Evolutionary conservation across 1,140 invertebrate species (phyloP).

Genomic region (Neotoxoptera formosana): DNA sequence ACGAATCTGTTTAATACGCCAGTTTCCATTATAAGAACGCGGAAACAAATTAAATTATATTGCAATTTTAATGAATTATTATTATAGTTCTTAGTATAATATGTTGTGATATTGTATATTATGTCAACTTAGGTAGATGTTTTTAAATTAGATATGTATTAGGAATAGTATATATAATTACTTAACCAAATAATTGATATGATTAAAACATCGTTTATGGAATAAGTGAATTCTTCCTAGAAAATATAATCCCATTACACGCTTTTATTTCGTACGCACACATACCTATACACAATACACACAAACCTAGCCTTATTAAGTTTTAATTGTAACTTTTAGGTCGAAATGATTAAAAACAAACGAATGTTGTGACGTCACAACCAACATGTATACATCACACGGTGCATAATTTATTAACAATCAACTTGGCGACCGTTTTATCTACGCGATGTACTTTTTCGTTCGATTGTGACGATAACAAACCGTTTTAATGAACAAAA

Average conservation of each 20-base stretch:
- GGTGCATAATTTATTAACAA: not conserved
- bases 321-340: not conserved
- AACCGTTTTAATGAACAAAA: slow-evolving; percentile 13
- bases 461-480: not conserved
- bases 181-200: not conserved
- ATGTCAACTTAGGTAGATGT: not conserved
- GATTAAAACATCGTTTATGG: not conserved
- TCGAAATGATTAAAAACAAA: not conserved
- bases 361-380: not conserved
- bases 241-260: not conserved
- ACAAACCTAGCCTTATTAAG: not conserved
- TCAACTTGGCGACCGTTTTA: not conserved
- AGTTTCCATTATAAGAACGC: not conserved
- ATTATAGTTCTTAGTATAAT: not conserved
- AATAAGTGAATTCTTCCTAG: not conserved
- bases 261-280: not conserved
- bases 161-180: not conserved
- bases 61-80: not conserved
- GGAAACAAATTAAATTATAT: not conserved
- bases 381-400: not conserved
- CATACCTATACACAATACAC: not conserved
- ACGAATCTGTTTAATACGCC: not conserved
- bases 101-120: not conserved
- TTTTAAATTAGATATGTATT: not conserved
- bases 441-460: not conserved